Percentiles rank a stretch among this genome's conserved stretches.
Conservation (phyloP, 2,888 invertebrate genomes). For the Archaeoteleia sp. region DNA sequence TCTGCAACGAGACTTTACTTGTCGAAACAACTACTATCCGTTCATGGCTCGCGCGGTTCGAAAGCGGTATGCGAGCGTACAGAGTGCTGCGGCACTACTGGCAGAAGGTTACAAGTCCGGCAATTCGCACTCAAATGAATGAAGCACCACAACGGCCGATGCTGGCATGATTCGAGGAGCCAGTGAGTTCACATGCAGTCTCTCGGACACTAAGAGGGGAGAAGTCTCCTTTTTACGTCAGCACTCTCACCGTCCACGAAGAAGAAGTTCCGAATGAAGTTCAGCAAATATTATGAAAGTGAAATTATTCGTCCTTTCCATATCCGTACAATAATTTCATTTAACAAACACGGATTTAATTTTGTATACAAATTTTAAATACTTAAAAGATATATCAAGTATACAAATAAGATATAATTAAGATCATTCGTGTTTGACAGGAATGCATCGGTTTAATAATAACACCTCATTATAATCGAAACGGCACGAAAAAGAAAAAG, state of each 20-base stretch:
- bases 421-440: too few species aligned
- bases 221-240: conserved; percentile 21
- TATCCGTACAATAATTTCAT: too few species aligned
- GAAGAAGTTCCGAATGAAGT: conserved; percentile 2
- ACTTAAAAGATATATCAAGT: too few species aligned
- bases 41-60: conserved; percentile 23
- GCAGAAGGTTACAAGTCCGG: conserved; percentile 19
- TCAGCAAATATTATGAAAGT: conserved; percentile 35
- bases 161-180: conserved; percentile 11
- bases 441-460: too few species aligned
- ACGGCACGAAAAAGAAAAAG: too few species aligned
- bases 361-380: too few species aligned
- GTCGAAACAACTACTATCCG: conserved; percentile 15
- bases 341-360: too few species aligned
- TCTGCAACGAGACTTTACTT: conserved; percentile 12
- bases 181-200: conserved; percentile 3
- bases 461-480: too few species aligned
- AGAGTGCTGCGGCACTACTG: conserved; percentile 37
- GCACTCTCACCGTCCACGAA: conserved; percentile 31
- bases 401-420: too few species aligned
- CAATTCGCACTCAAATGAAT: conserved; percentile 26
- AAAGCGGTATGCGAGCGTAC: conserved; percentile 31
- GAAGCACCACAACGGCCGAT: conserved; percentile 6
- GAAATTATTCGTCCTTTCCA: too few species aligned
- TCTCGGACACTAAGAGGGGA: conserved; percentile 6